These are phyloP conservation scores for Pseudotriccus pelzelni DNA, from an alignment of 2,797 vertebrate species.

Conservation along the genomic window DNA sequence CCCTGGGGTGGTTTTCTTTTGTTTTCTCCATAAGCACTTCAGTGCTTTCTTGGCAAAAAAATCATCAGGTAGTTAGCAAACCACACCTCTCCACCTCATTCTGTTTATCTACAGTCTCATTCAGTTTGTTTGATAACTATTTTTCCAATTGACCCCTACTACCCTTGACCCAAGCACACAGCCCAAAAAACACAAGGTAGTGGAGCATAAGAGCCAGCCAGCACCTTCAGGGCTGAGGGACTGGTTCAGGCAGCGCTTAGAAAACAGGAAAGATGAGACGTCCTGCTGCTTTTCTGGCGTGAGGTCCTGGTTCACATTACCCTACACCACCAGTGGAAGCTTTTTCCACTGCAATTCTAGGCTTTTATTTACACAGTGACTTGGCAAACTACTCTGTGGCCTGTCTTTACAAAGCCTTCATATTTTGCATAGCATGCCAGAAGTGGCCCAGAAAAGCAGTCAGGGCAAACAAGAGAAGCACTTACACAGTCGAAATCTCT, in stretches of 20 bases:
- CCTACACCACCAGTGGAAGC: not conserved
- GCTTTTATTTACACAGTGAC: not conserved
- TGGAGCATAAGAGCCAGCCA: not conserved
- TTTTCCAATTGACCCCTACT: not conserved
- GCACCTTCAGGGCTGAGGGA: not conserved
- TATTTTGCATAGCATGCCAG: not conserved
- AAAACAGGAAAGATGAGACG: not conserved
- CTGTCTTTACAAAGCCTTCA: conserved; percentile 7
- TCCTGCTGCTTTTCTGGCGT: not conserved
- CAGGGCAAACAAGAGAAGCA: not conserved
- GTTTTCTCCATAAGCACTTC: not conserved
- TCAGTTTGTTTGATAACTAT: not conserved
- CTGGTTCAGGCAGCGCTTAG: not conserved
- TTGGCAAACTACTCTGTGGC: not conserved
- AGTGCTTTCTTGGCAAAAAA: not conserved
- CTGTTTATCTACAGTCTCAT: not conserved
- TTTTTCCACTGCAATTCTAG: not conserved
- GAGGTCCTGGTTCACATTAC: not conserved
- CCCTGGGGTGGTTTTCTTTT: not conserved
- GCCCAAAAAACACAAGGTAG: not conserved
- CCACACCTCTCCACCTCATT: not conserved
- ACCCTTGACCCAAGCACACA: not conserved
- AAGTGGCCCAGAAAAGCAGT: conserved; percentile 21
- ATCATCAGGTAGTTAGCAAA: not conserved
- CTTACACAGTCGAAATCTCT: not conserved